These are phyloP conservation scores for Calameuta filiformis DNA, from an alignment of 2,888 invertebrate genomes.

Conservation along the genomic window DNA sequence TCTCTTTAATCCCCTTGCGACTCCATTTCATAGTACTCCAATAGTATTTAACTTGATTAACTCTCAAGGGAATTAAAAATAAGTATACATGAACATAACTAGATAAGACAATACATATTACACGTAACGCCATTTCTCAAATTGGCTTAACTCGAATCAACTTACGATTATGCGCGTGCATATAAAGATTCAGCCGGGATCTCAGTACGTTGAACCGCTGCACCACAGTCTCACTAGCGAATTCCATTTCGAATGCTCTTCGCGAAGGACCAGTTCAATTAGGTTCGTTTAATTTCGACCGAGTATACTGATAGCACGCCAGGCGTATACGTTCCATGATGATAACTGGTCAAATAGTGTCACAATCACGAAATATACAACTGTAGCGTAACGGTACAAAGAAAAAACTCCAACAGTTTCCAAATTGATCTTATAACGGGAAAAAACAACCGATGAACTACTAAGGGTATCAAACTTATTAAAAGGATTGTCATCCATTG, in stretches of 20 bases:
- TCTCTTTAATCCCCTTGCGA: background rate
- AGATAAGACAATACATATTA: background rate
- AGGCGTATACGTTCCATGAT: background rate
- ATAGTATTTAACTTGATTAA: too few relatives aligned
- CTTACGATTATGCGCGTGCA: conserved; percentile 59
- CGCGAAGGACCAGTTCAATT: background rate
- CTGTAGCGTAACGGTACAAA: background rate
- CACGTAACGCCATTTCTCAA: background rate
- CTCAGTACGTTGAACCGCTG: conserved; percentile 58
- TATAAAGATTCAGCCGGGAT: conserved; percentile 56
- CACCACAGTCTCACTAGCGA: conserved; percentile 49
- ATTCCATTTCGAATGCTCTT: conserved; percentile 44
- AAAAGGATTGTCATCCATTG: background rate
- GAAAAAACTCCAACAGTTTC: background rate
- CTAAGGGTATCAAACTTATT: background rate
- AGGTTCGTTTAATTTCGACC: background rate
- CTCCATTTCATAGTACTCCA: too few relatives aligned
- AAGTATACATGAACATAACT: background rate
- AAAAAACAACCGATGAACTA: background rate
- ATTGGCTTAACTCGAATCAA: conserved; percentile 17
- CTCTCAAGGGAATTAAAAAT: background rate
- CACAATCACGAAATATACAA: background rate
- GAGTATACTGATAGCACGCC: background rate
- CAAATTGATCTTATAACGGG: background rate
- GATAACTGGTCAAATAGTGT: background rate